Evolutionary conservation across 2,113 vertebrate species (phyloP), one percentile per base, ranked within the genome.

Genomic region (Taxidea taxus): DNA sequence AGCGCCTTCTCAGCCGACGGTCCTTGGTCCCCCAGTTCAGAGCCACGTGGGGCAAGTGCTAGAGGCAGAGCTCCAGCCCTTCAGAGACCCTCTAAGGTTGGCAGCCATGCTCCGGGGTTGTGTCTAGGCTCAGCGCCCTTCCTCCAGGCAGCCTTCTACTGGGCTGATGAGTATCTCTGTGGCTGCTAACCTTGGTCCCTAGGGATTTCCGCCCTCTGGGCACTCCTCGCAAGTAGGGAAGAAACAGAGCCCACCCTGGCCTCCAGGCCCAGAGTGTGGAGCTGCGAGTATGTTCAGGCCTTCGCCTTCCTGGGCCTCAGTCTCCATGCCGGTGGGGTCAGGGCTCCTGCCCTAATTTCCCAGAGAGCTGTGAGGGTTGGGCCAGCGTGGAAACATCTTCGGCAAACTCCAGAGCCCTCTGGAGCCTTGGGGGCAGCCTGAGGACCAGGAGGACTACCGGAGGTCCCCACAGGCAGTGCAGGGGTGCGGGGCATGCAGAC

Each of bases 381-480:
- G 47, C 21, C 54, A 16, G 12, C 1, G 10, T 47, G 54, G 47
- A 62, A 86, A 64, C 16, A 7, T 14, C 23, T 49, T 77, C 37
- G 7, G 91, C 18, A 37, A 84, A 78, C 14, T 49, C n/a, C 75
- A 68, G 14, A 85, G 60, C 21, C 15, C 34, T 27, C 1, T 13
- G 6, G 47, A 70, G 15, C 7, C 9, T 1, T 1, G n/a, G 37
- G 70, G 80, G 39, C 60, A 15, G 42, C 62, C 70, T 86, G 13
- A 7, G 1, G 15, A 7, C 34, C 23, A 5, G 31, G 47, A 54
- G 58, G 9, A 4, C 42, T 4, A 7, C 14, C 0, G 20, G 83
- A 83, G 54, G 75, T 23, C 34, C 21, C 58, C 0, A 3, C 0
- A 2, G 23, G 47, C 56, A 37, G 37, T 3, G 21, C 31, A 15